Evolutionary conservation across 2,797 vertebrate genomes (phyloP).

Genomic region (Crossoptilon crossoptilon): DNA sequence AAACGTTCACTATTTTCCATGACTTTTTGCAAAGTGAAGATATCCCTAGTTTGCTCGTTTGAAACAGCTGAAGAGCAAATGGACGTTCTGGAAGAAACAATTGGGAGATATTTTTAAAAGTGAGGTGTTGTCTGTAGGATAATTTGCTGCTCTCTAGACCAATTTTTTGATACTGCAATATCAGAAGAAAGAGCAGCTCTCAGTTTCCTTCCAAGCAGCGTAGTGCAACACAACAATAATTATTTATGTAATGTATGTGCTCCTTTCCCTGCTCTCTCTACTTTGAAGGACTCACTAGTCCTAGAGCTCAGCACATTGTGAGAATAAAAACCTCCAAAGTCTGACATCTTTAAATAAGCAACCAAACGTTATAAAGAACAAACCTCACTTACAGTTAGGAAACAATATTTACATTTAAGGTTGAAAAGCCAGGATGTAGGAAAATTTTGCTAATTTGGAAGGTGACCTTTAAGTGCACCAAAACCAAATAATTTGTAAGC

Average conservation of each 20-base stretch:
- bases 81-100: neutral
- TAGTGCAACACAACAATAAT: constrained; percentile 69
- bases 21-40: neutral
- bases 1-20: neutral
- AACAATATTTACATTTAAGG: constrained; percentile 89
- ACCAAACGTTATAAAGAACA: constrained; percentile 80
- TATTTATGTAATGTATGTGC: constrained; percentile 71
- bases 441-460: constrained; percentile 89
- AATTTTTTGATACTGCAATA: constrained; percentile 36
- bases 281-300: constrained; percentile 76
- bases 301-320: constrained; percentile 59
- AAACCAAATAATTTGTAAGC: constrained; percentile 88
- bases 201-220: constrained; percentile 49
- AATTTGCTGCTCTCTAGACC: neutral
- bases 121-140: neutral
- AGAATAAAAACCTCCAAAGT: constrained; percentile 75
- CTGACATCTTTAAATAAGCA: constrained; percentile 87
- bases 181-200: constrained; percentile 23
- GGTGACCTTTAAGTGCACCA: constrained; percentile 88
- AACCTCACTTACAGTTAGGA: constrained; percentile 86
- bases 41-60: neutral
- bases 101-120: neutral
- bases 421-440: constrained; percentile 87
- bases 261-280: constrained; percentile 72
- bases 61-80: neutral